Evolutionary conservation across 2,888 invertebrate species (phyloP).

Genomic region (Sturmia bella): DNA sequence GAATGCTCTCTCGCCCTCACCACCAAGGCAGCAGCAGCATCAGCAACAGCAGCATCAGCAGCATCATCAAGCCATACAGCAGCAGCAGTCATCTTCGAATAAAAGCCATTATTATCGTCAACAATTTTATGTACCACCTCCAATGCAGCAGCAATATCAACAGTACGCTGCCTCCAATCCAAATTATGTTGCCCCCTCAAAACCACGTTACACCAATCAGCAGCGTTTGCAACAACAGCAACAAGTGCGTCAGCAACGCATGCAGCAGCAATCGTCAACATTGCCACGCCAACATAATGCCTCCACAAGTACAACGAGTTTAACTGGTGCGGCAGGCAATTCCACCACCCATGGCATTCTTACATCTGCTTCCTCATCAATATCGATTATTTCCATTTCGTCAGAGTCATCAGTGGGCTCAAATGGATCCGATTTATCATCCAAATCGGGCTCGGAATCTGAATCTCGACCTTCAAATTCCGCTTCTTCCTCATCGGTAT

Average conservation of each 20-base stretch:
- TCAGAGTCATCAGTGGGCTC: conserved; percentile 78
- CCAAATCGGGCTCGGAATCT: conserved; percentile 67
- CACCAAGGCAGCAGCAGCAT: conserved; percentile 63
- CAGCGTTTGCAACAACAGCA: conserved; percentile 73
- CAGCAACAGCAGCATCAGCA: conserved; percentile 62
- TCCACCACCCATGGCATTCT: conserved; percentile 70
- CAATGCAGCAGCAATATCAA: conserved; percentile 77
- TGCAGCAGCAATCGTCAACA: conserved; percentile 63
- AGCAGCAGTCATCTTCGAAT: conserved; percentile 69
- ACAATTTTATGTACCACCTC: conserved; percentile 80
- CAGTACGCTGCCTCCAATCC: conserved; percentile 68
- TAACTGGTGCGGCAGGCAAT: conserved; percentile 47
- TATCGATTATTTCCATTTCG: conserved; percentile 79
- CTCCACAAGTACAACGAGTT: conserved; percentile 65
- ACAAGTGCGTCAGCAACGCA: conserved; percentile 71
- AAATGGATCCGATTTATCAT: conserved; percentile 68
- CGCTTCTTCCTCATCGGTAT: conserved; percentile 69
- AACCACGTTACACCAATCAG: conserved; percentile 51
- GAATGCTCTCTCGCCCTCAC: conserved; percentile 62
- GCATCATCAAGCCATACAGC: conserved; percentile 69
- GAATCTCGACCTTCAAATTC: conserved; percentile 69
- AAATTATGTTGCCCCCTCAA: conserved; percentile 64
- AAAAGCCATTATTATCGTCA: conserved; percentile 76
- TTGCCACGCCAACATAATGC: conserved; percentile 69
- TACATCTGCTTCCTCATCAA: conserved; percentile 77